phyloP scores from a whole-genome alignment of 1,140 invertebrate genomes.

The Macrotrachela quadricornifera region DNA sequence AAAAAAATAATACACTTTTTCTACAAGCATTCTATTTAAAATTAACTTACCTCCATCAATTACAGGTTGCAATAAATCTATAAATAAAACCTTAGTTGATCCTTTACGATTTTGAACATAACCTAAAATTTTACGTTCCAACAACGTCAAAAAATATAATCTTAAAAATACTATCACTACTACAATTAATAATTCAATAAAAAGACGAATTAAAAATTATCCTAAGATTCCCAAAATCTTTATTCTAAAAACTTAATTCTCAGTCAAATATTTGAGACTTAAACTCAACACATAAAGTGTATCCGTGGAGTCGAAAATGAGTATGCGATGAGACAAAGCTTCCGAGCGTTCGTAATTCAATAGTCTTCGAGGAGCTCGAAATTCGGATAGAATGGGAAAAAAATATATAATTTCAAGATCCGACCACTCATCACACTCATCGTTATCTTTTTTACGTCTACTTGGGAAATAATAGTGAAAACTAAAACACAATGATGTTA shows the following conservation, averaged over 20 bases:
- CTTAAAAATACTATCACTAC: constrained; percentile 33
- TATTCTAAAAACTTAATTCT: neutral
- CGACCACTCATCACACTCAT: too few species aligned
- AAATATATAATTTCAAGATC: too few species aligned
- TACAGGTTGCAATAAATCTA: constrained; percentile 43
- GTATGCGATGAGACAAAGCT: too few species aligned
- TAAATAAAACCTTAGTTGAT: constrained; percentile 46
- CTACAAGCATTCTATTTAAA: constrained; percentile 36
- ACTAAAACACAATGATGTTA: too few species aligned
- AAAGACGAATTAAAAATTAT: constrained; percentile 15
- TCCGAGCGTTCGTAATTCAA: too few species aligned
- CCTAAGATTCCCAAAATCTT: neutral
- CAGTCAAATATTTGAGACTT: neutral
- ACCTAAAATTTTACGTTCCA: constrained; percentile 44
- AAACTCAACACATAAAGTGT: too few species aligned
- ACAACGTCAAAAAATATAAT: constrained; percentile 43
- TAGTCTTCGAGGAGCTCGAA: too few species aligned
- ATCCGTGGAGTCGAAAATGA: too few species aligned
- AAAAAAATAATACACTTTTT: constrained; percentile 36
- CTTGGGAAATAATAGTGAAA: too few species aligned
- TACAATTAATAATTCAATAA: constrained; percentile 32
- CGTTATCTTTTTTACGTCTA: too few species aligned
- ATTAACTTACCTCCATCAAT: constrained; percentile 44
- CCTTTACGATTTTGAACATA: constrained; percentile 47
- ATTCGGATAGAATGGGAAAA: too few species aligned